A percentile compares a stretch with the other conserved stretches of the same genome.
phyloP scores from a whole-genome alignment of 35 echinoderm and acorn worm genomes.

The Heliocidaris tuberculata region DNA sequence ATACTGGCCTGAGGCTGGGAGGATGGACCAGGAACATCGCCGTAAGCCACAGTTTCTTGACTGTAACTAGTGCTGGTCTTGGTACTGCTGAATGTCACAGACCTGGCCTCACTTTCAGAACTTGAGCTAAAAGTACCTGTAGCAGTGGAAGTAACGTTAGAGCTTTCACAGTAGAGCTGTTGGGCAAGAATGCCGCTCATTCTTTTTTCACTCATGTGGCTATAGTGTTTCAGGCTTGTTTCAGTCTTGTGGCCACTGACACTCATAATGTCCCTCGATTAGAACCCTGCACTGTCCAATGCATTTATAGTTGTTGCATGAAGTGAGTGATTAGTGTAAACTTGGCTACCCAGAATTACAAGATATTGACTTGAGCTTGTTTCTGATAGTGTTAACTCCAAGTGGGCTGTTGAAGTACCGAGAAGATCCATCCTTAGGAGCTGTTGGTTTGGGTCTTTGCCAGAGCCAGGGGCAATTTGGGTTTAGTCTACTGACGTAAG shows the following conservation, averaged over 20 bases:
- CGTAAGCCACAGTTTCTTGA: slow-evolving; percentile 31
- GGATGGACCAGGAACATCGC: neutral
- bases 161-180: slow-evolving; percentile 7
- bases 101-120: slow-evolving; percentile 29
- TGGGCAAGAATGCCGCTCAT: slow-evolving; percentile 34
- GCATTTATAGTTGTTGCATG: neutral
- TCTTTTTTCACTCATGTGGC: neutral
- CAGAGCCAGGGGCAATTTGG: too few species aligned
- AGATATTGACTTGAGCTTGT: neutral
- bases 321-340: slow-evolving; percentile 41
- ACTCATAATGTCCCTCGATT: too few species aligned
- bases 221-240: slow-evolving; percentile 22
- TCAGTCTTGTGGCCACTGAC: neutral
- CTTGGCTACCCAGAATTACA: slow-evolving; percentile 30
- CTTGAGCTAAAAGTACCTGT: neutral
- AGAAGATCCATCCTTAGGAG: too few species aligned
- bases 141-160: neutral
- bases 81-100: slow-evolving; percentile 8
- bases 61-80: neutral
- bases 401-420: too few species aligned
- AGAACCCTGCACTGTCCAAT: neutral
- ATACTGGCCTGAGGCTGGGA: neutral
- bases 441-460: too few species aligned
- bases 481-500: neutral
- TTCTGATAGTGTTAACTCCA: too few species aligned